phyloP scores from a whole-genome alignment of 2,888 invertebrate genomes.

The Bimastos eiseni region DNA sequence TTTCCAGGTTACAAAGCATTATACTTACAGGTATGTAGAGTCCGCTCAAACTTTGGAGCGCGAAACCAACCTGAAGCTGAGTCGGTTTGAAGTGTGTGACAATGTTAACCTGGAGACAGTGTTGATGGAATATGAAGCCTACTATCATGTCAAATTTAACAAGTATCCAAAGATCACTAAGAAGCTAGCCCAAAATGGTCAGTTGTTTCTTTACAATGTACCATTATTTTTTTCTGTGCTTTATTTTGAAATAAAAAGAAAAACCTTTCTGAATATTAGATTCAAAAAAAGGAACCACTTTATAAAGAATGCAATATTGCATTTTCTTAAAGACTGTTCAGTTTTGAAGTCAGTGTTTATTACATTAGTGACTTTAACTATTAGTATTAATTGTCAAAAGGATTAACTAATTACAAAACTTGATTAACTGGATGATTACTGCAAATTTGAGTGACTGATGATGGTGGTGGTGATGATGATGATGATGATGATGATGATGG shows the following conservation, averaged over 20 bases:
- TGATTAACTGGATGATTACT: no score
- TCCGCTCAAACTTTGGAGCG: conserved; percentile 71
- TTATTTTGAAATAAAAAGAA: background rate
- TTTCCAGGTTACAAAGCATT: background rate
- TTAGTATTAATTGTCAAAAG: background rate
- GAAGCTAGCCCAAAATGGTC: conserved; percentile 47
- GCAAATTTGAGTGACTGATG: no score
- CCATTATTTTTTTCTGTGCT: background rate
- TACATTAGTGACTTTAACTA: background rate
- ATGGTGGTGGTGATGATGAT: no score
- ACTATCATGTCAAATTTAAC: conserved; percentile 81
- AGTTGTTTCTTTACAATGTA: background rate
- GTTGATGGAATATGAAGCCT: conserved; percentile 84
- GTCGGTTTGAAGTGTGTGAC: conserved; percentile 75
- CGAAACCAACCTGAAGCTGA: conserved; percentile 74
- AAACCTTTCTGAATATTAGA: no score
- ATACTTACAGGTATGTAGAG: conserved; percentile 65
- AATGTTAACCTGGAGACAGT: conserved; percentile 87
- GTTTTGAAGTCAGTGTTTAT: background rate
- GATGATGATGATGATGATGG: no score
- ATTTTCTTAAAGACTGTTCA: background rate
- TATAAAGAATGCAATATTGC: background rate
- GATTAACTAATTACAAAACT: background rate
- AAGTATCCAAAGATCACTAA: conserved; percentile 82
- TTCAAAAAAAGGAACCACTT: no score